Evolutionary conservation across 2,113 vertebrate species (phyloP).

Genomic region (Pandion haliaetus): DNA sequence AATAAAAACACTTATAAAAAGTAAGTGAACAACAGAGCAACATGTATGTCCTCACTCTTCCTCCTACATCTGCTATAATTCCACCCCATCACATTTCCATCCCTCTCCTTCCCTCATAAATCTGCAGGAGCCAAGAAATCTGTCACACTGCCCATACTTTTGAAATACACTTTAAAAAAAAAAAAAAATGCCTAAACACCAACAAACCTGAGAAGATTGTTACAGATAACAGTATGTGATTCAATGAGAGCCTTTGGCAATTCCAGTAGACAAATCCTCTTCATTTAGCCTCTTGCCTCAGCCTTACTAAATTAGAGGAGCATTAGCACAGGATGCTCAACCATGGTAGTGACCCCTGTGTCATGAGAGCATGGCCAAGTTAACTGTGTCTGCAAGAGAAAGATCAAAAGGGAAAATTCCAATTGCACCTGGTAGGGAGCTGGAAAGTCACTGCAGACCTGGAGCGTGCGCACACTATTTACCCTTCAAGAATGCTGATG

Average conservation of each 20-base stretch:
- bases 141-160: not conserved
- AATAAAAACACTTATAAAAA: not conserved
- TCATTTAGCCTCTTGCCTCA: not conserved
- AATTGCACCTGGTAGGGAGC: not conserved
- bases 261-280: not conserved
- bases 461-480: not conserved
- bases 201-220: not conserved
- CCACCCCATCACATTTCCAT: not conserved
- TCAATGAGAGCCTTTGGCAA: not conserved
- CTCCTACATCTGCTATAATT: not conserved
- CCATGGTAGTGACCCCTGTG: not conserved
- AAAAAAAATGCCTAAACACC: not conserved
- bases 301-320: not conserved
- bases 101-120: not conserved
- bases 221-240: not conserved
- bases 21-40: not conserved
- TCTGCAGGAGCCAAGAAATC: not conserved
- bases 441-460: not conserved
- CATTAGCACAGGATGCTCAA: not conserved
- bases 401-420: not conserved
- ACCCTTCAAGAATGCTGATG: too few relatives aligned
- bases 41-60: not conserved
- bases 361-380: not conserved
- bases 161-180: not conserved
- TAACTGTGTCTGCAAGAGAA: not conserved